Base-by-base conservation (phyloP, 2,113 vertebrate species). In the Melanostigma gelatinosum region DNA sequence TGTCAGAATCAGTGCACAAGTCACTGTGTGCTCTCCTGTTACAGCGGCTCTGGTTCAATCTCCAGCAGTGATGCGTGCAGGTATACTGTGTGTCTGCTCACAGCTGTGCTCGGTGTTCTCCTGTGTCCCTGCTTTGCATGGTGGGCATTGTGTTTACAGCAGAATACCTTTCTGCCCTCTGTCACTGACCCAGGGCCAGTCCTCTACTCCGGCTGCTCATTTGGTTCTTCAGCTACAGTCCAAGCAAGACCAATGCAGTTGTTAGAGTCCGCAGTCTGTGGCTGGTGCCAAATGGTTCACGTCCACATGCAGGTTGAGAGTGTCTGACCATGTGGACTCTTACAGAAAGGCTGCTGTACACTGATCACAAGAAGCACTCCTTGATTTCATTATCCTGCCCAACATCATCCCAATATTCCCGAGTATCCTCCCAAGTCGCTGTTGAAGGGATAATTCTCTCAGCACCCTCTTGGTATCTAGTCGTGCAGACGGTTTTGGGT, bases 51-150 rank as follows among this genome's bases (percentile, higher is more conserved):
- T 29, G 20, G 66, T 62, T 34, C 58, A 70, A 71, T 63, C 18
- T 79, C 1, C 48, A 32, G 40, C 76, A 72, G 42, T 9, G 34
- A 62, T 36, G 70, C 12, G n/a, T 63, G 60, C 81, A 81, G 71
- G 68, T 71, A n/a, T 2, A 32, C 38, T 66, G 18, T 64, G 69
- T 54, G 63, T 50, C 12, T 71, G 79, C 63, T 66, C 82, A 63
- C 86, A 88, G 86, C 84, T 84, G 83, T 79, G 82, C 13, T 84
- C 57, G 42, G 75, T 74, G 57, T 34, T 87, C 85, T 87, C 83
- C 66, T 58, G 82, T 90, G 76, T 89, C 80, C 77, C 83, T 91
- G 93, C 77, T 94, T 95, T 93, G 93, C 94, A 94, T 95, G 81
- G 65, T 52, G 20, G 79, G 71, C 85, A 86, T 89, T 44, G 34